phyloP scores from a whole-genome alignment of 2,888 invertebrate species.

The Caradrina kadenii region DNA sequence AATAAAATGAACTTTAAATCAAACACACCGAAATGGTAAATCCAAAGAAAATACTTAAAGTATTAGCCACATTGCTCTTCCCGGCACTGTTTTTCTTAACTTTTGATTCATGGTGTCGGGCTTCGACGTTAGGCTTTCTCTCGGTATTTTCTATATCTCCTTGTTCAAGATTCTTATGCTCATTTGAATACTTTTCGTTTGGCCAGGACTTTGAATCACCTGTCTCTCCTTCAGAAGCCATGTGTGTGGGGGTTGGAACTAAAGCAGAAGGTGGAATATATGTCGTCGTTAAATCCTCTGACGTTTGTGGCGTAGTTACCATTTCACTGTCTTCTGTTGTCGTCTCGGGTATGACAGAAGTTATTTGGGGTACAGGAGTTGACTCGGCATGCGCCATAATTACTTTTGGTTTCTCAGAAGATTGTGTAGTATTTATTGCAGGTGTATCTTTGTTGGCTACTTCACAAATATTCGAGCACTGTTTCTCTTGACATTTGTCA shows the following conservation, averaged over 20 bases:
- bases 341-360: constrained; percentile 8
- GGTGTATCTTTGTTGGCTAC: constrained; percentile 77
- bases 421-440: background rate
- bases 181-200: constrained; percentile 59
- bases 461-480: constrained; percentile 75
- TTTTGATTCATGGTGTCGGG: constrained; percentile 60
- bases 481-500: constrained; percentile 75
- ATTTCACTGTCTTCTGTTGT: constrained; percentile 31
- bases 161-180: constrained; percentile 49
- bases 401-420: background rate
- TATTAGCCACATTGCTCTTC: constrained; percentile 52
- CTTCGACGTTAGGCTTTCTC: constrained; percentile 68
- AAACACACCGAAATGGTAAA: constrained; percentile 67
- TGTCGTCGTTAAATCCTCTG: constrained; percentile 32
- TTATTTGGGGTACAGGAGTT: constrained; percentile 15
- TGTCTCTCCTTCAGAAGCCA: constrained; percentile 19
- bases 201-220: constrained; percentile 64
- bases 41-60: constrained; percentile 65
- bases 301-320: constrained; percentile 2
- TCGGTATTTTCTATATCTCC: constrained; percentile 57
- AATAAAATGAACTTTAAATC: constrained; percentile 64
- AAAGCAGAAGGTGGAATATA: constrained; percentile 28
- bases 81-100: constrained; percentile 54
- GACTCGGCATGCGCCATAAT: constrained; percentile 7
- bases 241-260: constrained; percentile 1